Evolutionary conservation across 64 coral and sea anemone species (phyloP), one percentile per base, ranked within the genome.

Genomic region (Platygyra sinensis): DNA sequence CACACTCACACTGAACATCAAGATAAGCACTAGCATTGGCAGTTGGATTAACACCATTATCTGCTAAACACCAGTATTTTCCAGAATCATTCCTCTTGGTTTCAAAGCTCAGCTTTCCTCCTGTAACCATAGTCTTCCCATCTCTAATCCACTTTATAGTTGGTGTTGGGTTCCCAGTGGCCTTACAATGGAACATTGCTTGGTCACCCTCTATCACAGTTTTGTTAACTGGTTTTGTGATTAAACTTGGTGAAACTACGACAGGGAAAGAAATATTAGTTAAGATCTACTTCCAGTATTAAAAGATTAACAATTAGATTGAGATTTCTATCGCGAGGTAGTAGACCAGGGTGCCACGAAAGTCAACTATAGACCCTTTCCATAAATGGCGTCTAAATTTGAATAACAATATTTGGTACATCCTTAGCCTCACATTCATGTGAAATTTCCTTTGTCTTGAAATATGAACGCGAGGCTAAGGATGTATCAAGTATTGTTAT

Each of bases 61-160:
- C 62, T 57, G 85, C 10, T 33, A 74, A 32, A 74, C 49, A 75
- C 71, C 83, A 50, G 55, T n/a, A 71, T 86, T 39, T 72, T 72
- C 72, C 25, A 30, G 30, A 67, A 60, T 46, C 16, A 67, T 67
- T 67, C 63, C 63, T 67, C 7, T 67, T 67, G 19, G 63, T 25
- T 67, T 67, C 19, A 67, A 67, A 67, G 63, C 22, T 67, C 63
- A 67, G 63, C 4, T 18, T 67, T 22, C 1, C 63, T 24, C 63
- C 63, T 67, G 2, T 25, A 19, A 19, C 5, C 39, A 89, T 10
- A 62, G 18, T 71, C 22, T 78, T 65, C 7, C 74, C 30, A 36
- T 77, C 16, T 38, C 20, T 77, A 5, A 18, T 38, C 30, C 88
- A 90, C 10, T 18, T 31, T 69, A 20, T 67, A 7, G 3, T 36